Evolutionary conservation across 2,888 invertebrate species (phyloP).

Genomic region (Gymnocheta viridis): DNA sequence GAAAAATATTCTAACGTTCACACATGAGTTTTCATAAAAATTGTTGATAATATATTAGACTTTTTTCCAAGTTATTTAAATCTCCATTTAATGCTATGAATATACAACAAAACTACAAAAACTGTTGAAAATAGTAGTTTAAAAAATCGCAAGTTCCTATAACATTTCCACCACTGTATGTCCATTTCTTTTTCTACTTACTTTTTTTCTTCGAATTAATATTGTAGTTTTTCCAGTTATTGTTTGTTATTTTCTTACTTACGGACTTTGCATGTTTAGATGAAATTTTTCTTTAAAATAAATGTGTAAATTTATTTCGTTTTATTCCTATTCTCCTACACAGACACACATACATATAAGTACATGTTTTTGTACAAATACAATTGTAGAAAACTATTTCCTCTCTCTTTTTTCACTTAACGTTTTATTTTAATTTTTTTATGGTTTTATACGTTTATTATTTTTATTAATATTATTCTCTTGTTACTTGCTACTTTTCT

Average conservation of each 20-base stretch:
- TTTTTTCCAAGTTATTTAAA: too few species aligned
- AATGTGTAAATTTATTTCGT: not conserved
- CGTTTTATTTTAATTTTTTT: constrained; percentile 35
- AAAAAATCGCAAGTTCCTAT: not conserved
- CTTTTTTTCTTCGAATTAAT: constrained; percentile 21
- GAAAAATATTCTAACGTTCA: too few species aligned
- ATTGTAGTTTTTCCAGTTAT: constrained; percentile 1
- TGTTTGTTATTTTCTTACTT: constrained; percentile 37
- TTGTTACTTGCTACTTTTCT: not conserved
- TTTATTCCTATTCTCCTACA: not conserved
- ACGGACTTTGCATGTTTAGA: constrained; percentile 59
- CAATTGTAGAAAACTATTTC: constrained; percentile 49
- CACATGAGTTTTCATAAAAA: too few species aligned
- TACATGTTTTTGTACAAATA: constrained; percentile 16
- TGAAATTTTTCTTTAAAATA: constrained; percentile 44
- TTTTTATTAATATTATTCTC: constrained; percentile 21
- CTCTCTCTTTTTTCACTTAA: constrained; percentile 30
- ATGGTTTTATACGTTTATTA: constrained; percentile 36
- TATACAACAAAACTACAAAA: too few species aligned
- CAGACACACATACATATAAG: not conserved
- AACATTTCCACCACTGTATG: not conserved
- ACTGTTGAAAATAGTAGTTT: too few species aligned
- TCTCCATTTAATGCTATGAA: too few species aligned
- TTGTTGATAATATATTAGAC: too few species aligned
- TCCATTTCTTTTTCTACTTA: not conserved